Percentiles rank a stretch among this genome's conserved stretches.
phyloP scores from a whole-genome alignment of 2,888 invertebrate species.

The Eristalis tenax region DNA sequence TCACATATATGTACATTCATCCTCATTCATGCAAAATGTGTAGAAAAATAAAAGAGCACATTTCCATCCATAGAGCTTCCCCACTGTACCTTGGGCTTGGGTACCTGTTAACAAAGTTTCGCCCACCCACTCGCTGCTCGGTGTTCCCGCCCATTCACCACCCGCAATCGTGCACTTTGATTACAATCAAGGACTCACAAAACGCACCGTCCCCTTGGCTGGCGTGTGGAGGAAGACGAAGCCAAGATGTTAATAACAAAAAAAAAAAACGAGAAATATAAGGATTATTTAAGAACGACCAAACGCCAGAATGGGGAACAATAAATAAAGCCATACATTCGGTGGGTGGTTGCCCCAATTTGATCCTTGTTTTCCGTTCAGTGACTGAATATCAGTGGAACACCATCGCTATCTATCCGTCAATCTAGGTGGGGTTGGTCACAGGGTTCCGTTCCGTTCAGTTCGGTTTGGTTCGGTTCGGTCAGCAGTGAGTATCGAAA shows the following conservation, averaged over 20 bases:
- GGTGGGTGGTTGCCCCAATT: neutral
- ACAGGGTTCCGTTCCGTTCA: neutral
- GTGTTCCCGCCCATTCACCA: neutral
- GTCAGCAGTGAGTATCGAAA: constrained; percentile 24
- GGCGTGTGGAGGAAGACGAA: neutral
- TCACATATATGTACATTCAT: constrained; percentile 25
- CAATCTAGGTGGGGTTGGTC: constrained; percentile 1
- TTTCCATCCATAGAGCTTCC: constrained; percentile 43
- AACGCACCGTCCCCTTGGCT: constrained; percentile 11
- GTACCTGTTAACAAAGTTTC: constrained; percentile 62
- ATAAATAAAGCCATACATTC: constrained; percentile 24
- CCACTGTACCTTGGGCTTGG: neutral
- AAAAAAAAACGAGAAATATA: constrained; percentile 62
- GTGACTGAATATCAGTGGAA: neutral
- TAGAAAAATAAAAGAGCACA: constrained; percentile 25
- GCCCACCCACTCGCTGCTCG: constrained; percentile 7
- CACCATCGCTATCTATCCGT: constrained; percentile 7
- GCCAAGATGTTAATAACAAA: constrained; percentile 54
- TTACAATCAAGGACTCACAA: constrained; percentile 60
- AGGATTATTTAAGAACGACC: constrained; percentile 57
- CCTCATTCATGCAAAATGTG: constrained; percentile 42
- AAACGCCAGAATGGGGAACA: constrained; percentile 31
- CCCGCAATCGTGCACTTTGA: constrained; percentile 29
- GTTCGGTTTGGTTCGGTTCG: constrained; percentile 15
- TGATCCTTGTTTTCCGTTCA: neutral